Evolutionary conservation across 2,797 vertebrate genomes (phyloP).

Genomic region (Pempheris klunzingeri): DNA sequence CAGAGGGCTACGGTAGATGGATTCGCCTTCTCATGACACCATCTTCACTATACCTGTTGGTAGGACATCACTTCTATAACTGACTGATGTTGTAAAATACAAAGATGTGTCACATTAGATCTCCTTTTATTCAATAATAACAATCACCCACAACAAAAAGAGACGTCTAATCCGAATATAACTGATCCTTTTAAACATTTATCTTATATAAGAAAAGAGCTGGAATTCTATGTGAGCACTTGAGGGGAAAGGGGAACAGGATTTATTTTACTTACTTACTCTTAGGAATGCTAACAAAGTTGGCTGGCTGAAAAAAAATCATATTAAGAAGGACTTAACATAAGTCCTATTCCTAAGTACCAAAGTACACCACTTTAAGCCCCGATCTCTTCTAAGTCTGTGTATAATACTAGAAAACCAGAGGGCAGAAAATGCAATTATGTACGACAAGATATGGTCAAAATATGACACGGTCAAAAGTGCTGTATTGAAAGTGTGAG

Average conservation of each 20-base stretch:
- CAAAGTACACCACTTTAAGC: slow-evolving; percentile 54
- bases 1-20: slow-evolving; percentile 24
- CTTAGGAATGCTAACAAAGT: slow-evolving; percentile 66
- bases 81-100: neutral
- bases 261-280: slow-evolving; percentile 49
- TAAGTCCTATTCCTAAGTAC: slow-evolving; percentile 54
- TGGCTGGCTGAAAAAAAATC: slow-evolving; percentile 41
- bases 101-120: too few relatives aligned
- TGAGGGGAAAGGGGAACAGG: slow-evolving; percentile 24
- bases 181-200: slow-evolving; percentile 5
- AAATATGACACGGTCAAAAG: slow-evolving; percentile 17
- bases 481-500: slow-evolving; percentile 17
- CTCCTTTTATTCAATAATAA: too few relatives aligned
- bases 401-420: slow-evolving; percentile 51
- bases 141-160: neutral
- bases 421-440: slow-evolving; percentile 52
- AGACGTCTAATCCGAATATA: slow-evolving; percentile 25
- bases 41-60: slow-evolving; percentile 37
- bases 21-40: slow-evolving; percentile 29
- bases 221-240: slow-evolving; percentile 20
- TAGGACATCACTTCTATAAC: neutral
- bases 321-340: slow-evolving; percentile 64
- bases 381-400: slow-evolving; percentile 40
- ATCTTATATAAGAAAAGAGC: slow-evolving; percentile 6
- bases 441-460: slow-evolving; percentile 40